phyloP scores from a whole-genome alignment of 2,888 invertebrate species.

The Eudemis profundana region DNA sequence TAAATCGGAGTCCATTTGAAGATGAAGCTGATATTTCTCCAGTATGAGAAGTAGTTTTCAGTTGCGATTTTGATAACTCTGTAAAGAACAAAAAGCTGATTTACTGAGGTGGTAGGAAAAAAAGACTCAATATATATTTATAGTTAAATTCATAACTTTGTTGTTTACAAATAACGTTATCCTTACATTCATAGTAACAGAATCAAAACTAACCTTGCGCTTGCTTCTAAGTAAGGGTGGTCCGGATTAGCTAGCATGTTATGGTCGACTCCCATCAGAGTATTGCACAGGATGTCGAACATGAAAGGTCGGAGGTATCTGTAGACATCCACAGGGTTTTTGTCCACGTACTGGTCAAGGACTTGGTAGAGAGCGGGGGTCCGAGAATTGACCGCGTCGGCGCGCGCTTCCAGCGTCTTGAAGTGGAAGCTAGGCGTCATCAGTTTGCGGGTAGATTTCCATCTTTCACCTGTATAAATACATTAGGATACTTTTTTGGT shows the following conservation, averaged over 20 bases:
- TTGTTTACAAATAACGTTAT: neutral
- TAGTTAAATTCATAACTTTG: neutral
- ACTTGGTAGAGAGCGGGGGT: conserved; percentile 51
- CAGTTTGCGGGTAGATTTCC: conserved; percentile 55
- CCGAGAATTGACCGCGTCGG: conserved; percentile 51
- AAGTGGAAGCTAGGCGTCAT: conserved; percentile 56
- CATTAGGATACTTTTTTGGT: neutral
- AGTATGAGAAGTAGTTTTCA: conserved; percentile 56
- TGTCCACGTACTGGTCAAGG: conserved; percentile 48
- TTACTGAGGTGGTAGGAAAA: no score
- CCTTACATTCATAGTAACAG: neutral
- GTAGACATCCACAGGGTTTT: conserved; percentile 52
- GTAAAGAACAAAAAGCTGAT: conserved; percentile 34
- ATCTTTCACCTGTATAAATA: conserved; percentile 57
- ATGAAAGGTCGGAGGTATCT: conserved; percentile 56
- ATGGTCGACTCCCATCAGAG: conserved; percentile 54
- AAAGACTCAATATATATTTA: no score
- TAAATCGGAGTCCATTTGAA: conserved; percentile 53
- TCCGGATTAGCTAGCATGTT: conserved; percentile 52
- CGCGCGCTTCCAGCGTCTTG: conserved; percentile 53
- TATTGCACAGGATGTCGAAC: conserved; percentile 55
- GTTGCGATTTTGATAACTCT: conserved; percentile 54
- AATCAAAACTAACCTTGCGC: conserved; percentile 48
- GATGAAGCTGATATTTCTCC: conserved; percentile 54
- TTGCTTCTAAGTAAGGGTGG: conserved; percentile 53